Base-by-base conservation (phyloP, 2,888 invertebrate genomes). In the Hemithea aestivaria region DNA sequence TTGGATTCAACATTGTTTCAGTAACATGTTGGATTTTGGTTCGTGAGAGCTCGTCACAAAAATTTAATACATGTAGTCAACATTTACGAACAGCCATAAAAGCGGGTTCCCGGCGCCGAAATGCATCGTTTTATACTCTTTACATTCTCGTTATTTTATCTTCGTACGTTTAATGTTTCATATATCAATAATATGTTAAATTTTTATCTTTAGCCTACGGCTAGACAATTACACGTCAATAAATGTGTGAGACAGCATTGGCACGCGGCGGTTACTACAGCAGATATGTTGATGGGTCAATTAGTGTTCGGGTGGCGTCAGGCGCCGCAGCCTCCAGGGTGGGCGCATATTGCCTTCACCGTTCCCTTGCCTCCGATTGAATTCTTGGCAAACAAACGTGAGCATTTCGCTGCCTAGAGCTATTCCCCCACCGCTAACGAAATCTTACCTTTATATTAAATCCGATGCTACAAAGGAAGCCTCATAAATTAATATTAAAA, bases 1-100 rank as follows among this genome's bases (percentile, higher is more conserved):
- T 75, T 71, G 65, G 65, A 66, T 75, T 69, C 60, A 62, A 74
- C 71, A 66, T 67, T 73, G 71, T 72, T 58, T 62, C 63, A 56
- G 53, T 48, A 55, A 56, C 57, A 16, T 16, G 2, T 56, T 54
- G 32, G 33, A 33, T 62, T 59, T 62, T 59, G 41, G 57, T 51
- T 39, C 51, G 48, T 50, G 43, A 56, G 43, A 56, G 38, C 53
- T 66, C 54, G 61, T 62, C 63, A 56, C 65, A 63, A 68, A 63
- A 59, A 28, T 65, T 69, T 70, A 67, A 71, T 66, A 51, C 30
- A 61, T 60, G 61, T 53, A 65, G 60, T 51, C 53, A 56, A 67
- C 63, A 49, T 73, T 73, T 67, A 69, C 58, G 63, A 52, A 60
- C 58, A 51, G 43, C 53, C 66, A 63, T 71, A 73, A 76, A 71